Evolutionary conservation across 2,888 invertebrate genomes (phyloP), one percentile per base, ranked within the genome.

Genomic region (Andrena trimmerana): DNA sequence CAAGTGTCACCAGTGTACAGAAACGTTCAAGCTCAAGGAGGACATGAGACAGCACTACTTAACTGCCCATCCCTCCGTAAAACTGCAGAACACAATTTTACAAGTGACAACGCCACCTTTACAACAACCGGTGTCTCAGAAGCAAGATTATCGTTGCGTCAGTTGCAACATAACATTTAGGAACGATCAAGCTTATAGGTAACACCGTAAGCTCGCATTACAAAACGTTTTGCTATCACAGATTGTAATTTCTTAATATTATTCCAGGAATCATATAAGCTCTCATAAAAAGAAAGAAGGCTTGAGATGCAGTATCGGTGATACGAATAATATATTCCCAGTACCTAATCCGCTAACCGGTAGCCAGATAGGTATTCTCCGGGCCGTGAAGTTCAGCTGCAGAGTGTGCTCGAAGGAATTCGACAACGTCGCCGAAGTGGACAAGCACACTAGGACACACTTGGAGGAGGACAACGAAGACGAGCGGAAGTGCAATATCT

Each of bases 401-500:
- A 85, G 89, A 54, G 88, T 92, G 3, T 93, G 93, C 66, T 89
- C 86, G 1, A 89, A 91, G 81, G 88, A 92, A 67, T 91, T 93
- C 20, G 78, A 88, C 2, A 93, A 90, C 20, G 84, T 92, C 3
- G 90, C 85, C 0, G 93, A 91, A 62, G 92, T 92, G 4, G 92
- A 93, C 60, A 83, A 80, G 33, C 93, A 93, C 50, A 91, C 91
- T n/a, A 90, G 90, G 66, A 89, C 90, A 2, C 92, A 93, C 67
- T 78, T 91, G 74, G 89, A 90, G 36, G 85, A 89, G 52, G 77
- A 83, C 8, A 76, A 76, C 8, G 81, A 83, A 16, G 87, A 89
- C 29, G 87, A 86, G 16, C 86, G 84, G 16, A 90, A 88, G 62
- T 92, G 92, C 70, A 91, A 89, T 71, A 89, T 91, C 54, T 92